A percentile compares a stretch with the other conserved stretches of the same genome.
phyloP scores from a whole-genome alignment of 23 tunicate species.

The Botrylloides violaceus region DNA sequence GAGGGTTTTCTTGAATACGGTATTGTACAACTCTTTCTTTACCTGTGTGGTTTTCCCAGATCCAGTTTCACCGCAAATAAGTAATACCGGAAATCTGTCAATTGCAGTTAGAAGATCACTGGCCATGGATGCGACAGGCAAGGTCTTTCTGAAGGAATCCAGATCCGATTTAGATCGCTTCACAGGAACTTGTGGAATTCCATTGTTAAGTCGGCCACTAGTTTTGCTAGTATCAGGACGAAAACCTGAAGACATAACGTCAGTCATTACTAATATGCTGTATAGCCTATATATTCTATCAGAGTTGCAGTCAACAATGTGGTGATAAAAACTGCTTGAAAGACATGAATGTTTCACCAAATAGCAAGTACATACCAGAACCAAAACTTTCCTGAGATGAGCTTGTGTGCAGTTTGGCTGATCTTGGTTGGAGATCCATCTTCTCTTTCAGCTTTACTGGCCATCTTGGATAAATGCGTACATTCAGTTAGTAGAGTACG shows the following conservation, averaged over 20 bases:
- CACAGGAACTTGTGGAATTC: conserved; percentile 89
- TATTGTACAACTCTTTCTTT: background rate
- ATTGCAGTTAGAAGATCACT: conserved; percentile 34
- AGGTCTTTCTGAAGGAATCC: conserved; percentile 40
- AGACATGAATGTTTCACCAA: no score
- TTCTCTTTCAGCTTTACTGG: conserved; percentile 78
- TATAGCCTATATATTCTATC: no score
- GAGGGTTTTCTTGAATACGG: no score
- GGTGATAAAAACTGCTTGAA: no score
- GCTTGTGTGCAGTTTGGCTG: conserved; percentile 1
- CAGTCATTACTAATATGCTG: no score
- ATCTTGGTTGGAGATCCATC: conserved; percentile 63
- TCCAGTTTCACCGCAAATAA: conserved; percentile 74
- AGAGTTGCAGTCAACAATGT: no score
- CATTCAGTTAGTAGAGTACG: background rate
- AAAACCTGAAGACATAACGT: conserved; percentile 19
- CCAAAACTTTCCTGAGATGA: background rate
- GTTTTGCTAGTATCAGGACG: conserved; percentile 75
- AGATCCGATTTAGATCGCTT: conserved; percentile 37
- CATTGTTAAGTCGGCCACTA: conserved; percentile 82
- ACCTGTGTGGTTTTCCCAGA: conserved; percentile 90
- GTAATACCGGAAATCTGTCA: conserved; percentile 42
- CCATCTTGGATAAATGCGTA: conserved; percentile 42
- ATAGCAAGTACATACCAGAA: no score
- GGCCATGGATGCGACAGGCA: conserved; percentile 51